Percentiles rank a stretch among this genome's conserved stretches.
phyloP scores from a whole-genome alignment of 1,140 invertebrate genomes.

The Pantala flavescens region DNA sequence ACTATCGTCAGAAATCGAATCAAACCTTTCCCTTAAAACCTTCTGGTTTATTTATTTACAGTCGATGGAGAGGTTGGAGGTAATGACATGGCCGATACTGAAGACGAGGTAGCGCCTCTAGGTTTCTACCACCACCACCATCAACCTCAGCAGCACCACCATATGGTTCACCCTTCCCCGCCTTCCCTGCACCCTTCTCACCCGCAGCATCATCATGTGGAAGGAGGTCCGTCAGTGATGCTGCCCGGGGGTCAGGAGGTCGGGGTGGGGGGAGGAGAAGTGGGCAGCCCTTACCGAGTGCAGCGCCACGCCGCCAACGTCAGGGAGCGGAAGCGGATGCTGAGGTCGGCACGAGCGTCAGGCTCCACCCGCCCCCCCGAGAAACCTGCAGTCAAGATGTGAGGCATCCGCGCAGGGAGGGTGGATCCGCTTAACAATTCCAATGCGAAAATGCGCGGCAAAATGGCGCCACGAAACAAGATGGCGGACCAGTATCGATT shows the following conservation, averaged over 20 bases:
- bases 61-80: not conserved
- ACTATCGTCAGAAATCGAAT: no score
- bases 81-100: not conserved
- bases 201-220: not conserved
- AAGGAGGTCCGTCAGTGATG: not conserved
- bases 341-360: constrained; percentile 59
- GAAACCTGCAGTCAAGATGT: constrained; percentile 32
- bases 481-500: no score
- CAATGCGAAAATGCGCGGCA: no score
- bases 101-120: not conserved
- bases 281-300: constrained; percentile 70
- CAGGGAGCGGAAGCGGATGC: constrained; percentile 88
- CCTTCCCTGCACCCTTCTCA: not conserved
- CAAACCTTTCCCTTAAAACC: no score
- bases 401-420: constrained; percentile 22
- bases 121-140: not conserved
- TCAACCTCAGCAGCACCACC: not conserved
- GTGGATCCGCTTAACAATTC: not conserved
- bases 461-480: no score
- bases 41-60: no score
- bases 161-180: not conserved
- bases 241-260: not conserved
- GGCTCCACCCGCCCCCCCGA: constrained; percentile 20
- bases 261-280: constrained; percentile 40
- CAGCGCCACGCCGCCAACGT: constrained; percentile 86